Conservation (phyloP, 2,797 vertebrate genomes). For the Esox lucius region DNA sequence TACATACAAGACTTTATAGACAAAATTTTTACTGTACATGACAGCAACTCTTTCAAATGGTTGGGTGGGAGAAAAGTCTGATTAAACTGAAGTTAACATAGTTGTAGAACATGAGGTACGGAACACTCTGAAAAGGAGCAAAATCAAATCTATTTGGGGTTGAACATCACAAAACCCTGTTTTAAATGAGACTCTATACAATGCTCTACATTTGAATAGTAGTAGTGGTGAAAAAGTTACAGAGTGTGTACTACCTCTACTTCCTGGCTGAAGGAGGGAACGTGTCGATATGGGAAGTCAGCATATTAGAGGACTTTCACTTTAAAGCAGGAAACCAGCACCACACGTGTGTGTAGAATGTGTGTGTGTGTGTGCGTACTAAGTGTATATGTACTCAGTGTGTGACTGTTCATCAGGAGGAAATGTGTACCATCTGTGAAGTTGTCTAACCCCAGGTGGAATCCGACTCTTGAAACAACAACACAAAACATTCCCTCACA, state of each 20-base stretch:
- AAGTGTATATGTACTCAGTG: background rate
- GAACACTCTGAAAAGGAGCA: too few species aligned
- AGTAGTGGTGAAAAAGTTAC: too few species aligned
- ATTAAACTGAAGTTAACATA: background rate
- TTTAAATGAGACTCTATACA: background rate
- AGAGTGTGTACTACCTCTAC: background rate
- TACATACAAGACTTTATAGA: background rate
- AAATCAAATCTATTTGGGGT: background rate
- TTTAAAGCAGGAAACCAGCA: constrained; percentile 61
- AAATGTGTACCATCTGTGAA: constrained; percentile 67
- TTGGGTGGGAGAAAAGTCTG: background rate
- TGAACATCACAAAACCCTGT: background rate
- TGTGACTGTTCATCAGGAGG: constrained; percentile 35
- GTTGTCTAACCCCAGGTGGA: constrained; percentile 30
- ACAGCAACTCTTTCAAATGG: background rate
- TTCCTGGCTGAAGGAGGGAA: constrained; percentile 37
- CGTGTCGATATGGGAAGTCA: constrained; percentile 13
- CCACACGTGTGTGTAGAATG: constrained; percentile 44
- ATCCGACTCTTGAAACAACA: constrained; percentile 12
- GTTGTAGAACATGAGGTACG: background rate
- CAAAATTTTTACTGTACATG: background rate
- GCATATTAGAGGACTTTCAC: constrained; percentile 38
- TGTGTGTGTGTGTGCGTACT: background rate
- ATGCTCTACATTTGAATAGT: too few species aligned
- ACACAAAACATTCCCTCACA: constrained; percentile 14